These are phyloP conservation scores for Falcunculus frontatus DNA, from an alignment of 2,113 vertebrate species.

Conservation along the genomic window DNA sequence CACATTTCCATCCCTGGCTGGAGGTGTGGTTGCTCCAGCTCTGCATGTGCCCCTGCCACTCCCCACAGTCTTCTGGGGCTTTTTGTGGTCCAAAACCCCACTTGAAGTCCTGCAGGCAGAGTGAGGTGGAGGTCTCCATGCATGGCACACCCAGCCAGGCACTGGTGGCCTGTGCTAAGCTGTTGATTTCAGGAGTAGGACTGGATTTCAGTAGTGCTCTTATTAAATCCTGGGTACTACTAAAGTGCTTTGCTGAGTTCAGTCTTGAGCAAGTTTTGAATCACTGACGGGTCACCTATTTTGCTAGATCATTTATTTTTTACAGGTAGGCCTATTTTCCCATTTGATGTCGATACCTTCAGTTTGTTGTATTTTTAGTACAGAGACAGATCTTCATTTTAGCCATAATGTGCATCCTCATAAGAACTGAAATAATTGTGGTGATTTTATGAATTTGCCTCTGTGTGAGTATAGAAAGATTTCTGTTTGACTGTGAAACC, in stretches of 20 bases:
- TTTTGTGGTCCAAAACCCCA: not conserved
- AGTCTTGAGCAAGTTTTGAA: not conserved
- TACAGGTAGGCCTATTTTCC: not conserved
- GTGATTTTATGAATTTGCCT: not conserved
- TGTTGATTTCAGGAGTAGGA: not conserved
- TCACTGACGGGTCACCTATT: not conserved
- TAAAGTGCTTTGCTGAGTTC: not conserved
- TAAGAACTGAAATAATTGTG: not conserved
- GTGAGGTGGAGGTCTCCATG: not conserved
- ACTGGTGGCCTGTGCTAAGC: not conserved
- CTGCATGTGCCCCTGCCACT: accelerated
- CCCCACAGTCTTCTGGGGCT: not conserved
- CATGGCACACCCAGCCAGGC: accelerated
- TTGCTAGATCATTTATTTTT: not conserved
- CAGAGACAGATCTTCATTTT: not conserved
- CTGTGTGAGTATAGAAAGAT: not conserved
- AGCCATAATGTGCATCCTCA: not conserved
- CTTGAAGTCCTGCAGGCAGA: not conserved
- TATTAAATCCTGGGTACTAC: not conserved
- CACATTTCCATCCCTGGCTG: not conserved
- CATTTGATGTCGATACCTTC: not conserved
- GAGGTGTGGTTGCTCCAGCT: not conserved
- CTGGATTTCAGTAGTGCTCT: not conserved
- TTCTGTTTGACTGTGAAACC: not conserved
- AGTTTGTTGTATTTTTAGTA: not conserved